phyloP scores from a whole-genome alignment of 2,888 invertebrate species.

The Formica aserva region DNA sequence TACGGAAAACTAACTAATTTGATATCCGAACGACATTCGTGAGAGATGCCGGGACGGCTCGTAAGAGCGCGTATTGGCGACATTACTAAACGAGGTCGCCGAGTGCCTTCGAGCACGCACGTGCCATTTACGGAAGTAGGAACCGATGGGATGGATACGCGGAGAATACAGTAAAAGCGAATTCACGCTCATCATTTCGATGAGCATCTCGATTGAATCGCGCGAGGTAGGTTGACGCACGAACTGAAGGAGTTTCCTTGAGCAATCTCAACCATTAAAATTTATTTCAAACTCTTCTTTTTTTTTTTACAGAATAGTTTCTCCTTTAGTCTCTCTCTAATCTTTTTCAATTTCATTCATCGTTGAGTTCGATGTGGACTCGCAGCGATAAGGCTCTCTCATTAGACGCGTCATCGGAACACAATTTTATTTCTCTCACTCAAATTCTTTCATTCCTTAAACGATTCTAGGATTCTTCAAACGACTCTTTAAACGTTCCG shows the following conservation, averaged over 20 bases:
- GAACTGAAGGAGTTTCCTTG: neutral
- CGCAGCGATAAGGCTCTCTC: neutral
- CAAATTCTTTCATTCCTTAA: neutral
- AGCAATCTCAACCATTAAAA: neutral
- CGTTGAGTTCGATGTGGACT: neutral
- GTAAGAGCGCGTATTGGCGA: slow-evolving; percentile 45
- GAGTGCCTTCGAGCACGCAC: slow-evolving; percentile 54
- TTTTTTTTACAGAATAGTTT: neutral
- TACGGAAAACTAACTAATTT: slow-evolving; percentile 34
- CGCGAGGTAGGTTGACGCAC: neutral
- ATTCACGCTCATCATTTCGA: slow-evolving; percentile 36
- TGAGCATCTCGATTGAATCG: neutral
- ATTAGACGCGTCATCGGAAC: neutral
- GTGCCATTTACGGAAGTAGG: slow-evolving; percentile 50
- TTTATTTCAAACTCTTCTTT: neutral
- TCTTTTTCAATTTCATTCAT: neutral
- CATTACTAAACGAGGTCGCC: slow-evolving; percentile 48
- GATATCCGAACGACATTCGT: slow-evolving; percentile 51
- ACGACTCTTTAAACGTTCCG: neutral
- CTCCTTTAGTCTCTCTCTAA: neutral
- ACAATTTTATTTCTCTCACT: neutral
- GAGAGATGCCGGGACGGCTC: slow-evolving; percentile 30
- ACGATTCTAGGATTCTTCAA: slow-evolving; percentile 1
- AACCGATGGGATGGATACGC: slow-evolving; percentile 17
- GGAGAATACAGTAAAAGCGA: slow-evolving; percentile 43